Conservation (phyloP, 2,888 invertebrate genomes). For the Brachyopa scutellaris region DNA sequence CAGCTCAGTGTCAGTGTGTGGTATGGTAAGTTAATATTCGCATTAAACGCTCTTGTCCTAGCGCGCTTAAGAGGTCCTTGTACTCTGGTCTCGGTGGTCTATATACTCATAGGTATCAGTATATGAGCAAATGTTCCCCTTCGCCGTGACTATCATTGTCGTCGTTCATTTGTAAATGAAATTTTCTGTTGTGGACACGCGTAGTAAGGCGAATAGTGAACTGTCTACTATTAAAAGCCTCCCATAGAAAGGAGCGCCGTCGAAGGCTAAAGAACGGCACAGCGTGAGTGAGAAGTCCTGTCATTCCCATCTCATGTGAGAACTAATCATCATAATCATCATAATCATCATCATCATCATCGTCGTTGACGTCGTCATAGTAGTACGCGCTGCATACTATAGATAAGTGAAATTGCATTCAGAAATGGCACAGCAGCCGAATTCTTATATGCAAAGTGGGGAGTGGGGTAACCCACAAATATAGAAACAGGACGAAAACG, state of each 20-base stretch:
- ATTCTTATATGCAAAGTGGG: neutral
- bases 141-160: neutral
- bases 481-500: conserved; percentile 34
- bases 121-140: neutral
- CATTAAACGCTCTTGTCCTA: conserved; percentile 18
- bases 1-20: conserved; percentile 20
- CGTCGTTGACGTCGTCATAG: conserved; percentile 26
- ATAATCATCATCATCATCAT: no score
- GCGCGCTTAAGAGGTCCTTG: conserved; percentile 63
- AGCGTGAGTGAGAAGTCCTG: conserved; percentile 40
- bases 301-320: conserved; percentile 17
- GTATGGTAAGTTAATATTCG: conserved; percentile 39
- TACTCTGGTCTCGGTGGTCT: conserved; percentile 45
- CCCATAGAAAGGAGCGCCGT: conserved; percentile 5
- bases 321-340: conserved; percentile 47
- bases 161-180: conserved; percentile 25
- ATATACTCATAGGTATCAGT: conserved; percentile 15
- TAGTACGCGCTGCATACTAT: conserved; percentile 67
- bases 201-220: conserved; percentile 63
- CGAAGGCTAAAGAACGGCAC: neutral
- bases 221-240: conserved; percentile 20
- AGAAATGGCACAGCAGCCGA: conserved; percentile 33
- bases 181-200: conserved; percentile 51
- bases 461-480: neutral
- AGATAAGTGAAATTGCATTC: conserved; percentile 53